Evolutionary conservation across 1,140 invertebrate genomes (phyloP), one percentile per base, ranked within the genome.

Genomic region (Ceratina japonica): DNA sequence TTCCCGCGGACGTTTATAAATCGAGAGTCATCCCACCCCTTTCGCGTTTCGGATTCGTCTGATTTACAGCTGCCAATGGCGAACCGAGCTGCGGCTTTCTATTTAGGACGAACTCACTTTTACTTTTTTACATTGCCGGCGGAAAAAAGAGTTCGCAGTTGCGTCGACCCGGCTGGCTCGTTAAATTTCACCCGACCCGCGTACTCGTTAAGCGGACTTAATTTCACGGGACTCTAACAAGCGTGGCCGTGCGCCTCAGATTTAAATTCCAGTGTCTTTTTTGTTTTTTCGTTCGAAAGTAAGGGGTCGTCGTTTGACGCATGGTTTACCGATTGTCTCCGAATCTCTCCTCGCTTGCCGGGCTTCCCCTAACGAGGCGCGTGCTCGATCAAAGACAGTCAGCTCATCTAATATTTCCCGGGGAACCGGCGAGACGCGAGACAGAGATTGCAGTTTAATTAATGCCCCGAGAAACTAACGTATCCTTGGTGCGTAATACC

Each of bases 201-300:
- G 10, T 44, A 75, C 78, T 80, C 68, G 82, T 84, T 84, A 84
- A 83, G 61, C 82, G 68, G 77, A 80, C 75, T 84, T 76, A 76
- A 80, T 80, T 80, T 84, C 77, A 77, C 72, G 72, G 73, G n/a
- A 74, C 64, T 76, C 63, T 84, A 80, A 76, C 82, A 75, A 84
- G 56, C 63, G 64, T 62, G 62, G 18, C 62, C 18, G 22, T 24
- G 18, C 37, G n/a, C 12, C n/a, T 37, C 63, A 18, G 44, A 44
- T 84, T 84, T 75, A 80, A 83, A 84, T 73, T 75, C 82, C 68
- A 80, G 66, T 65, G n/a, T 51, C 8, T 59, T 76, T 18, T 51
- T 8, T 18, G 18, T 27, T n/a, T 8, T 18, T 24, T 27, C 24
- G 5, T 56, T 37, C 13, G 52, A n/a, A n/a, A n/a, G n/a, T 16